phyloP scores from a whole-genome alignment of 37 sponge, comb jelly and placozoan genomes.

The Halichondria panicea region DNA sequence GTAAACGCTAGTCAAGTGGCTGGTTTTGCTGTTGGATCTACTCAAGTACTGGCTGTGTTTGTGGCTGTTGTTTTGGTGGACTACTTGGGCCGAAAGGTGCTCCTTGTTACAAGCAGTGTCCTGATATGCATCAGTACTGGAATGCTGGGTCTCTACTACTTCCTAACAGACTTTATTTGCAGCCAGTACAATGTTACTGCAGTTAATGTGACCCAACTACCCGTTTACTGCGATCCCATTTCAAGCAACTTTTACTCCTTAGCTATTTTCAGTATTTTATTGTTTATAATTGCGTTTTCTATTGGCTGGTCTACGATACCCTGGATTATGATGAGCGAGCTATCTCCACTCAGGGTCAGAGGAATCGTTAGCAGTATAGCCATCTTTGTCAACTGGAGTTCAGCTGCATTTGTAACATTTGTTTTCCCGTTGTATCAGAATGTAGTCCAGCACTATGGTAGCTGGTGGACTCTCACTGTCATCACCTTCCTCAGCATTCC shows the following conservation, averaged over 20 bases:
- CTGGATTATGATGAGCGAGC: conserved; percentile 6
- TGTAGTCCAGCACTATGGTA: not conserved
- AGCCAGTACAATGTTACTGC: no score
- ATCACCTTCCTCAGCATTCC: not conserved
- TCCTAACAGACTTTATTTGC: no score
- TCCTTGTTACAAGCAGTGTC: no score
- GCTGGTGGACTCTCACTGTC: not conserved
- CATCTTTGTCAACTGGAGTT: conserved; percentile 5
- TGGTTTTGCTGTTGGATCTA: no score
- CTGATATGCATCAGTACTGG: no score
- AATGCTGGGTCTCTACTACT: no score
- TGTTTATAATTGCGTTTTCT: conserved; percentile 7
- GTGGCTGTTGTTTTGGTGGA: no score
- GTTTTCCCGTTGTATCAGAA: not conserved
- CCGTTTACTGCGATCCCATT: not conserved
- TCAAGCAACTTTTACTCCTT: not conserved
- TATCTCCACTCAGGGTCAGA: conserved; percentile 4
- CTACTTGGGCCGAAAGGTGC: no score
- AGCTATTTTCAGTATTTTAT: not conserved
- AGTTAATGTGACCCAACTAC: no score
- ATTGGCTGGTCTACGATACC: conserved; percentile 13
- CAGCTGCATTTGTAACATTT: not conserved
- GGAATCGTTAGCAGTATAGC: conserved; percentile 1
- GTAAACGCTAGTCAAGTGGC: no score
- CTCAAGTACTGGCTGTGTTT: no score